phyloP scores from a whole-genome alignment of 2,113 vertebrate genomes.

The Ceratotherium simum region DNA sequence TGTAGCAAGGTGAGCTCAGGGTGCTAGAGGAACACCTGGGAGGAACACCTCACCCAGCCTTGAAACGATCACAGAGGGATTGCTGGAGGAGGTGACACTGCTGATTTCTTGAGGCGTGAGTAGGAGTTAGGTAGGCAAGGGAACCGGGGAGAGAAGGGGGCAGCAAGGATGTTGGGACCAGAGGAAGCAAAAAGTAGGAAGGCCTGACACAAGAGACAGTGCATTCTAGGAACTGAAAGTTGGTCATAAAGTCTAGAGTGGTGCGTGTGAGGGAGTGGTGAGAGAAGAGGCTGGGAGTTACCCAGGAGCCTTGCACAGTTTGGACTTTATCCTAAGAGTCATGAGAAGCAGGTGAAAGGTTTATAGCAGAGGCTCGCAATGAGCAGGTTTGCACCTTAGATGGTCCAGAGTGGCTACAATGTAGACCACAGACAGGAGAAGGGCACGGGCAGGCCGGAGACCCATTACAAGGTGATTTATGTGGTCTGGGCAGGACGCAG shows the following conservation, averaged over 20 bases:
- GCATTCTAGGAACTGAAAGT: conserved; percentile 63
- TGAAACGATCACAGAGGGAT: neutral
- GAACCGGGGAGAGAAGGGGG: neutral
- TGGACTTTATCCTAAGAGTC: neutral
- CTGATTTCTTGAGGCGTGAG: neutral
- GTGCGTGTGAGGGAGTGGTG: neutral
- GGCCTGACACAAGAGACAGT: neutral
- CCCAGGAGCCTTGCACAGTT: neutral
- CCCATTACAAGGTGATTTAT: neutral
- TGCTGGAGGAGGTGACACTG: neutral
- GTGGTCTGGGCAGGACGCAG: neutral
- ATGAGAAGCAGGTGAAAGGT: neutral
- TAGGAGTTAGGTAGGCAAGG: neutral
- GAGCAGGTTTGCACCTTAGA: neutral
- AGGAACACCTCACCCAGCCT: neutral
- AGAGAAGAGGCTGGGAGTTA: neutral
- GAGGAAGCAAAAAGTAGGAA: conserved; percentile 20
- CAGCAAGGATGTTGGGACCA: neutral
- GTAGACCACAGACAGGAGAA: neutral
- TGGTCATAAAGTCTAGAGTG: neutral
- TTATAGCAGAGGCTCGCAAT: neutral
- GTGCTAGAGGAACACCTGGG: neutral
- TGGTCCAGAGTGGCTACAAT: neutral
- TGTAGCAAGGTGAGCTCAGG: neutral
- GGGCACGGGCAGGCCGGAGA: too few relatives aligned